Evolutionary conservation across 2,888 invertebrate species (phyloP), one percentile per base, ranked within the genome.

Genomic region (Ochropleura leucogaster): DNA sequence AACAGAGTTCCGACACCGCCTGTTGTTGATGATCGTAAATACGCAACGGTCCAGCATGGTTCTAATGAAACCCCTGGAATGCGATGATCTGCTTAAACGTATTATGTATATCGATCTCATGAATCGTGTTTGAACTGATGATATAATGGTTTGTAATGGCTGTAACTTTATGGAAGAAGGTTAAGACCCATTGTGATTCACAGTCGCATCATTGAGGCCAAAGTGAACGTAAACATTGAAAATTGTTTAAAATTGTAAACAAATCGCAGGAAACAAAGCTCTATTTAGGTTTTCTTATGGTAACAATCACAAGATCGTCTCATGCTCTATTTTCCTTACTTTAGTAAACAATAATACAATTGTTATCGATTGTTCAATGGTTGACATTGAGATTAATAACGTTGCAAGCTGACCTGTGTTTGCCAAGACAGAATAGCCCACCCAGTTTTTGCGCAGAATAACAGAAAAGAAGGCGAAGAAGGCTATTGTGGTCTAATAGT

Each of bases 1-100:
- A 73, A 73, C 72, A 42, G 67, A 67, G 20, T 75, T 49, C 69
- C 59, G 82, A 87, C 90, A 88, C 90, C 93, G 91, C 88, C 89
- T 94, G 94, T 86, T 83, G 77, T 88, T 93, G 92, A 94, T 91
- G 92, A 92, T 89, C 86, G 89, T 89, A 91, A 92, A 94, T 92
- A 92, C 89, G 90, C 82, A 88, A 90, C 88, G 85, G 83, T 83
- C 87, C 87, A 84, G 84, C 88, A 84, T 86, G 74, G 70, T 83
- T 84, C 89, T 92, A 93, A 93, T 91, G 89, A 94, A 93, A 91
- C 89, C 88, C 84, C 77, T 83, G 83, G 55, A 76, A 79, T 79
- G 68, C 53, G 62, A 71, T 68, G 66, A 74, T 76, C 65, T 72
- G 59, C 62, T 74, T 68, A 78, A 53, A 81, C 67, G 14, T 69